Evolutionary conservation across 2,797 vertebrate species (phyloP), one percentile per base, ranked within the genome.

Genomic region (Gila robusta): DNA sequence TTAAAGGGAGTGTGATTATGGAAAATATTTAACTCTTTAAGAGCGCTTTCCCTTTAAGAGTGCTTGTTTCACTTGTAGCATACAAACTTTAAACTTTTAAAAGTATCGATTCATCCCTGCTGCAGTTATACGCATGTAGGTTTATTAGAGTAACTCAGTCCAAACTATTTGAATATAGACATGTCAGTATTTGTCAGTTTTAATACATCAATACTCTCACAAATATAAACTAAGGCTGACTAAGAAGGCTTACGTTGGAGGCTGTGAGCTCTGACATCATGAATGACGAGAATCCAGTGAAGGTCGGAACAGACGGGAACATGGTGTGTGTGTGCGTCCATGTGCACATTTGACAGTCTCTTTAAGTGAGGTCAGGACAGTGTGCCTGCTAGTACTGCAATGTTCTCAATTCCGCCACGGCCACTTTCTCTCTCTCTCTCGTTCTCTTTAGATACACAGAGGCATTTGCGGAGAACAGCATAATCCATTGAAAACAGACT

Each of bases 271-370:
- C 74, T 78, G 74, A 85, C 77, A 64, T 85, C 79, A 77, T 47
- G 17, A 82, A 77, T 77, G 85, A 82, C 71, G 62, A 82, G 80
- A 77, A 78, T 67, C n/a, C 26, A 81, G 72, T 79, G 64, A 84
- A 84, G 79, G 79, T 62, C 52, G 14, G 66, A 64, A 71, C 66
- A 59, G 47, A 85, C 19, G 49, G 62, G 83, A 85, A 66, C 59
- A 12, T 7, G 37, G 19, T 87, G 59, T 84, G 67, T 80, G 44
- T 49, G 64, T 54, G 79, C 4, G 59, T 62, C 14, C 26, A 44
- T 52, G 79, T 78, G 79, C 49, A 23, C 66, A 41, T 62, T 56
- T 79, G 35, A 79, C 64, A 64, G 77, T 83, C 28, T 83, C n/a
- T 70, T 19, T 80, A 70, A 67, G 72, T 49, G 74, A 67, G 82